Percentiles rank a stretch among this genome's conserved stretches.
These are phyloP conservation scores for Leptinotarsa undecemlineata DNA, from an alignment of 1,140 invertebrate species.

Conservation along the genomic window DNA sequence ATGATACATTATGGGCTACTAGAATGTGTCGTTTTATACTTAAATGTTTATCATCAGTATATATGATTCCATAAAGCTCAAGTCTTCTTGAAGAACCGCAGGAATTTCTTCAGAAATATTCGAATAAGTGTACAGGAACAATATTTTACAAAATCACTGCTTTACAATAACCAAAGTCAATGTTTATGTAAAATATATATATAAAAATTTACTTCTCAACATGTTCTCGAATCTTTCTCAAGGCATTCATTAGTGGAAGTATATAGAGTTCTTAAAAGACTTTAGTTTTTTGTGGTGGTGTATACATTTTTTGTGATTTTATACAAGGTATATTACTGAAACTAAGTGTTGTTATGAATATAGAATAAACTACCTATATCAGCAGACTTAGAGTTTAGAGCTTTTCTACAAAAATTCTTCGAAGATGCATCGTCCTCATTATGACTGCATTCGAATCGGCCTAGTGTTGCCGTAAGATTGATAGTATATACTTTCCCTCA, in stretches of 20 bases:
- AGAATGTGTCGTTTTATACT: conserved; percentile 22
- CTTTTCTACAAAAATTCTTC: background rate
- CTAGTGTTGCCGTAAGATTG: too few relatives aligned
- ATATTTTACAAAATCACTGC: background rate
- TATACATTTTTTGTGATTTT: conserved; percentile 18
- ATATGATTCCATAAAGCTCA: background rate
- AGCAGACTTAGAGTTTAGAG: conserved; percentile 8
- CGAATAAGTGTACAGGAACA: background rate
- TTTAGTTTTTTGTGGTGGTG: background rate
- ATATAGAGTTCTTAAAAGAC: background rate
- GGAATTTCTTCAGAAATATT: background rate
- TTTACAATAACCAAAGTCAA: too few relatives aligned
- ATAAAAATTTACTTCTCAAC: too few relatives aligned
- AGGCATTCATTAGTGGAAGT: too few relatives aligned
- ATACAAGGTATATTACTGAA: conserved; percentile 21
- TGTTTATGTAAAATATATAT: too few relatives aligned
- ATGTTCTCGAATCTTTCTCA: too few relatives aligned
- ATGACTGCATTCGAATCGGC: too few relatives aligned
- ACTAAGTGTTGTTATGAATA: conserved; percentile 21
- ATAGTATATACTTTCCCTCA: too few relatives aligned
- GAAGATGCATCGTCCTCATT: too few relatives aligned
- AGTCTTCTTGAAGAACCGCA: background rate
- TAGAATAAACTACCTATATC: background rate
- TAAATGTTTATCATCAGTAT: conserved; percentile 12
- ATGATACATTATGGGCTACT: conserved; percentile 20